Evolutionary conservation across 2,888 invertebrate genomes (phyloP), one percentile per base, ranked within the genome.

Genomic region (Choreutis nemorana): DNA sequence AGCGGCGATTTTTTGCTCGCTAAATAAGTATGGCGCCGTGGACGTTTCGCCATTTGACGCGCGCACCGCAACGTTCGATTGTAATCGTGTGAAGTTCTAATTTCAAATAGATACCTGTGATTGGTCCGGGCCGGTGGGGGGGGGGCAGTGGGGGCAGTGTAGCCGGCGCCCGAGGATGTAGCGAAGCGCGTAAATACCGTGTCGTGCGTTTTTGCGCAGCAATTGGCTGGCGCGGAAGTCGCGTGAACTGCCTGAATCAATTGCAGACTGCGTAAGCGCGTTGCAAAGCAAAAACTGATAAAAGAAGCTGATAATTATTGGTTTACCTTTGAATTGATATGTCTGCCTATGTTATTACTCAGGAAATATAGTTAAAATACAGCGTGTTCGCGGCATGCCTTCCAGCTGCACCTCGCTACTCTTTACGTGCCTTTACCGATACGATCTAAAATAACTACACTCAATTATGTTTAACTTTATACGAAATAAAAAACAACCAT

Each of bases 21-120:
- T 31, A 32, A 31, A 31, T 29, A 29, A 37, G 31, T 13, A 33
- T 36, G 35, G 35, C 33, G 32, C 13, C 22, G 23, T 11, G 13
- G 13, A 23, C 11, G 10, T 13, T n/a, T n/a, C n/a, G 25, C 14
- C 36, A 37, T 47, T 55, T 52, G 48, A 53, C 52, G 55, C 51
- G 48, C 36, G 45, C 52, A 52, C 48, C 44, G 39, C 45, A 45
- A 14, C 37, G 45, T 46, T 45, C 46, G 50, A 53, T 61, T 52
- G 53, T 54, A 47, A 55, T 50, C 46, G 30, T 23, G 56, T 55
- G 53, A 56, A 59, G 55, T 60, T 64, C 55, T 61, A 62, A 68
- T 65, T 64, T 66, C 53, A 44, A 59, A 57, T 55, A 59, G 55
- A 57, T 60, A 50, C 54, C 53, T 54, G 55, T 62, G 67, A 72